Conservation (phyloP, 2,797 vertebrate genomes). For the Cuculus canorus region DNA sequence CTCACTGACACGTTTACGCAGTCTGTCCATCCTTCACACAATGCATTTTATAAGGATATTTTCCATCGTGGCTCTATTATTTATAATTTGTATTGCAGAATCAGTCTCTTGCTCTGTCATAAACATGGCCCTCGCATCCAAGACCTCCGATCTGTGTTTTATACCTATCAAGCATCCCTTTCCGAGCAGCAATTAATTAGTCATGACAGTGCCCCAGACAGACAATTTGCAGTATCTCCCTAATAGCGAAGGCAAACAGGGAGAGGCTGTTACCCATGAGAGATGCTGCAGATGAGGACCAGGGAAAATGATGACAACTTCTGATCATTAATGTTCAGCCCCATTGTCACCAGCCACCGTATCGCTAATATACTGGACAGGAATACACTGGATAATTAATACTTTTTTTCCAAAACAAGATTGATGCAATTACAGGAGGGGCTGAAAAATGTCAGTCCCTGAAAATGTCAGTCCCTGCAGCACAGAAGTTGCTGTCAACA, state of each 20-base stretch:
- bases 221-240: not conserved
- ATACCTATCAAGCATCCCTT: not conserved
- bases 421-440: not conserved
- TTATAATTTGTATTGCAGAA: not conserved
- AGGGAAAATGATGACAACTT: not conserved
- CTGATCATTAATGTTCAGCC: not conserved
- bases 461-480: not conserved
- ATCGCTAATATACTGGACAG: not conserved
- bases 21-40: not conserved
- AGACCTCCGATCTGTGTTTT: not conserved
- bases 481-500: not conserved
- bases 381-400: not conserved
- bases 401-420: not conserved
- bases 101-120: not conserved
- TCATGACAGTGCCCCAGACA: not conserved
- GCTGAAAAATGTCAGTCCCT: not conserved
- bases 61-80: not conserved
- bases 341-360: fast-evolving
- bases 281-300: not conserved
- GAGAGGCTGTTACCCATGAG: not conserved
- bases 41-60: not conserved
- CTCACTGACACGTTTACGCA: not conserved
- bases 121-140: not conserved
- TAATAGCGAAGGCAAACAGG: not conserved
- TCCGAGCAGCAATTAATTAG: not conserved